Base-by-base conservation (phyloP, 2,797 vertebrate species). In the Alca torda region DNA sequence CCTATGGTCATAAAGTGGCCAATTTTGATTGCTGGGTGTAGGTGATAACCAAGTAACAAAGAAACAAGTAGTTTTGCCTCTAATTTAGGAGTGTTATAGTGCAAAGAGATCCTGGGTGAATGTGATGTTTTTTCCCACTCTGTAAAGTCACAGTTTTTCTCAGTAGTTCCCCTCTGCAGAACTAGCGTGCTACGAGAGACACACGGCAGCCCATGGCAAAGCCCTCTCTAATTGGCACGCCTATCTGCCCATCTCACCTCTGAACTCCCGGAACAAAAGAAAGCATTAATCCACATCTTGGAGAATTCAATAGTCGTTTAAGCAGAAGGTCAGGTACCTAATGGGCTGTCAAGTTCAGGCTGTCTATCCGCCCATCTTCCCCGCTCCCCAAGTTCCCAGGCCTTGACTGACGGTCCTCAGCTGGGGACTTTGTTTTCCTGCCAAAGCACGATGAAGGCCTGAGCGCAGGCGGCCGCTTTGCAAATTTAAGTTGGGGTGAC, bases 251-350 rank as follows among this genome's bases (percentile, higher is more conserved):
- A 88, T 73, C 93, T 95, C 84, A 95, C 87, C 67, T 90, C 69
- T 75, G 72, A 90, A 87, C 84, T 59, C 77, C 13, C 0, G 2
- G 37, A 92, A 87, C 83, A 95, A 92, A 92, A 87, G 77, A 80
- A 89, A 90, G 48, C 89, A 91, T 89, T 93, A 94, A 93, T 94
- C 74, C 56, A 64, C 77, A 92, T 79, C 94, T 92, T 73, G n/a
- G 63, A 89, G 88, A 93, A 89, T 85, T 89, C 96, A 94, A 77
- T 41, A 95, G 88, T 59, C 73, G 30, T 95, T 97, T 92, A 90
- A 83, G 73, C 90, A 91, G 85, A 96, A 96, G 89, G 95, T 96
- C 95, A 92, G 93, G 75, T 90, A 85, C 81, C 83, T 93, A 97
- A 96, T 88, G 93, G 90, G 73, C 89, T 97, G 92, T 93, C 96